Evolutionary conservation across 2,797 vertebrate species (phyloP).

Genomic region (Sebastes miniatus): DNA sequence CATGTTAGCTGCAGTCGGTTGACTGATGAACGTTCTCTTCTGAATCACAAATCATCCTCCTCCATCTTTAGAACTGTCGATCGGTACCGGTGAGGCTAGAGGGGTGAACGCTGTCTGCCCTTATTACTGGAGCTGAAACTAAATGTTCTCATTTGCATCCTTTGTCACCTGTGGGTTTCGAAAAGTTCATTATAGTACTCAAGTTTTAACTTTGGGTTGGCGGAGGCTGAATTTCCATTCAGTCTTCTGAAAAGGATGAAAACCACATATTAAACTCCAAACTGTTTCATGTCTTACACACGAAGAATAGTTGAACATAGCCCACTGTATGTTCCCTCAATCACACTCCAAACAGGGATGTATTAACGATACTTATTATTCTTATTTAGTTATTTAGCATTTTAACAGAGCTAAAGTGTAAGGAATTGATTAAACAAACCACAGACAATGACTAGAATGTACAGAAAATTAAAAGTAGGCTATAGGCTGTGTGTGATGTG

Average conservation of each 20-base stretch:
- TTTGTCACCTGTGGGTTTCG: neutral
- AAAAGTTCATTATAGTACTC: neutral
- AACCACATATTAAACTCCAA: neutral
- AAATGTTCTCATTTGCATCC: conserved; percentile 33
- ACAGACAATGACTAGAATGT: no score
- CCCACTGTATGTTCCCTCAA: no score
- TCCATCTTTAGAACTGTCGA: conserved; percentile 31
- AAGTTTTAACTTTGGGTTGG: neutral
- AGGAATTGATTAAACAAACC: no score
- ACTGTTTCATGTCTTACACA: neutral
- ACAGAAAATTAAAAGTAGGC: no score
- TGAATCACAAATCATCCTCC: conserved; percentile 52
- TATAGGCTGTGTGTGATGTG: no score
- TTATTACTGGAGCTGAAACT: conserved; percentile 6
- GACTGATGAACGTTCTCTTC: conserved; percentile 30
- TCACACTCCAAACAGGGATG: neutral
- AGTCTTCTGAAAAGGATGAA: neutral
- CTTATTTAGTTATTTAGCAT: no score
- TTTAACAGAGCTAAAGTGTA: no score
- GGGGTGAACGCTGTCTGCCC: conserved; percentile 13
- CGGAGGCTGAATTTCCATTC: neutral
- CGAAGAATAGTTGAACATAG: no score
- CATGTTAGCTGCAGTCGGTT: conserved; percentile 3
- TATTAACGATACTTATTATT: neutral
- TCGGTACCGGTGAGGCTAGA: neutral